phyloP scores from a whole-genome alignment of 1,140 invertebrate genomes.

The Trachymyrmex cornetzi region DNA sequence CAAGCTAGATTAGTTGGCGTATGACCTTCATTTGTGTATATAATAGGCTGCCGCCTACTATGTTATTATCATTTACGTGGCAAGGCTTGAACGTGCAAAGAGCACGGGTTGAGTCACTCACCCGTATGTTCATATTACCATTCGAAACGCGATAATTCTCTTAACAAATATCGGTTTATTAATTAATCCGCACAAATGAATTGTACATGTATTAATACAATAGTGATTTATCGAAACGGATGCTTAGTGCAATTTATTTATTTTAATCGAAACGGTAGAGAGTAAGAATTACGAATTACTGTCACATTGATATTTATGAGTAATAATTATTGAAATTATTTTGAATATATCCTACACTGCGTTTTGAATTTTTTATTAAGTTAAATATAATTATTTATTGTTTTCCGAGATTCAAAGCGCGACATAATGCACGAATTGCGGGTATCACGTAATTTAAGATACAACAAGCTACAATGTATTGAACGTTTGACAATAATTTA shows the following conservation, averaged over 20 bases:
- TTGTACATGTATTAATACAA: not conserved
- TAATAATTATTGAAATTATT: conserved; percentile 21
- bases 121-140: not conserved
- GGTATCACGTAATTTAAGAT: not conserved
- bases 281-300: conserved; percentile 1
- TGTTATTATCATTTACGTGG: not conserved
- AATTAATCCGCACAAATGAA: not conserved
- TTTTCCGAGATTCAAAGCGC: not conserved
- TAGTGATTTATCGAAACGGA: not conserved
- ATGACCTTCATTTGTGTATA: not conserved
- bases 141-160: not conserved
- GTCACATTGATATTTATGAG: not conserved
- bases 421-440: not conserved
- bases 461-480: not conserved
- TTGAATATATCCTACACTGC: not conserved
- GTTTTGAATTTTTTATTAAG: not conserved
- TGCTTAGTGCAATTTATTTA: not conserved
- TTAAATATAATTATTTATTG: not conserved
- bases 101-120: not conserved
- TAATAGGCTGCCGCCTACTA: not conserved
- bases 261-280: not conserved
- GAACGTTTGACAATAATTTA: not conserved
- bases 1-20: not conserved
- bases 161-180: conserved; percentile 2
- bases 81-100: not conserved